Evolutionary conservation across 2,113 vertebrate species (phyloP).

Genomic region (Delphinapterus leucas): DNA sequence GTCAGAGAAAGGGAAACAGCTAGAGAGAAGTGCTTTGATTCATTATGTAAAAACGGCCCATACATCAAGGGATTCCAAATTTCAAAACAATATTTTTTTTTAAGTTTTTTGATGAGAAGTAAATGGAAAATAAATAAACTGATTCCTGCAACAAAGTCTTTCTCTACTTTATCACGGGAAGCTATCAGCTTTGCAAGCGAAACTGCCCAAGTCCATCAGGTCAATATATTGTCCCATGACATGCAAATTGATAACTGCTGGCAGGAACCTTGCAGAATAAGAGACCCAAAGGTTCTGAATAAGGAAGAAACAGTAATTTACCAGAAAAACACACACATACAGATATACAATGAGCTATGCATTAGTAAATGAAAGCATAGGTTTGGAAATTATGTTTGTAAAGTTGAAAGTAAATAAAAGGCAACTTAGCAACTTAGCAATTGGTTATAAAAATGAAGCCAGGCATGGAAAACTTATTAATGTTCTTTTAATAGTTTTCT

Average conservation of each 20-base stretch:
- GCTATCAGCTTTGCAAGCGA: background rate
- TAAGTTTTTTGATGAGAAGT: background rate
- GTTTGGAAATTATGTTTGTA: slow-evolving; percentile 63
- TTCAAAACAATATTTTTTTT: background rate
- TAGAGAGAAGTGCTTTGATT: background rate
- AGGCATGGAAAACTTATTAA: slow-evolving; percentile 69
- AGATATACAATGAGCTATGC: background rate
- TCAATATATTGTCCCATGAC: background rate
- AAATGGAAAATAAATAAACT: background rate
- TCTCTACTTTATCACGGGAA: background rate
- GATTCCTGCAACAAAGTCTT: background rate
- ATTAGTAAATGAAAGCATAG: slow-evolving; percentile 43
- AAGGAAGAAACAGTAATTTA: slow-evolving; percentile 46
- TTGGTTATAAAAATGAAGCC: slow-evolving; percentile 77
- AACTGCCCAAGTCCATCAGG: background rate
- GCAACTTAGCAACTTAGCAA: slow-evolving; percentile 74
- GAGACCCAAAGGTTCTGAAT: background rate
- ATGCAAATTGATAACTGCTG: background rate
- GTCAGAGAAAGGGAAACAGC: background rate
- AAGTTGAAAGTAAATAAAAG: slow-evolving; percentile 73
- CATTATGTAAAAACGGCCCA: background rate
- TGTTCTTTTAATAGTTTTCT: slow-evolving; percentile 67
- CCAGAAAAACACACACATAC: background rate
- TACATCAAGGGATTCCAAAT: background rate
- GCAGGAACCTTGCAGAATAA: slow-evolving; percentile 13